These are phyloP conservation scores for Hoplias malabaricus DNA, from an alignment of 2,113 vertebrate species.

Conservation along the genomic window DNA sequence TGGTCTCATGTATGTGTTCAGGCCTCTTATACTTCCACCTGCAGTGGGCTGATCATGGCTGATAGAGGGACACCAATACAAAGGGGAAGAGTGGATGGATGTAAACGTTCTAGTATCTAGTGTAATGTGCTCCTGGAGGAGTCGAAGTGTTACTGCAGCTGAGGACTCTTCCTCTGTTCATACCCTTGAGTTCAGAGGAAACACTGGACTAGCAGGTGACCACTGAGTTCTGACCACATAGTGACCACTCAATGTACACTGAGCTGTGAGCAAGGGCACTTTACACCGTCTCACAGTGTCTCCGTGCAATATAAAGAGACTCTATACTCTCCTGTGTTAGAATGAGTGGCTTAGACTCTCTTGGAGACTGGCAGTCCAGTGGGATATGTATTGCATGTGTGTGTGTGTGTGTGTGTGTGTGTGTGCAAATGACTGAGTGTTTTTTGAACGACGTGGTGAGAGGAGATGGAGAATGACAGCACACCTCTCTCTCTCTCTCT, in stretches of 20 bases:
- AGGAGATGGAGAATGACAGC: constrained; percentile 1
- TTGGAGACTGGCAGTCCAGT: not conserved
- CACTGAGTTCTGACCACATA: too few species aligned
- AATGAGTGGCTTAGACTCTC: not conserved
- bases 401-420: constrained; percentile 1
- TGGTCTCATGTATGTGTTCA: too few species aligned
- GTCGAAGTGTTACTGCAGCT: too few species aligned
- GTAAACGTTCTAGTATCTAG: too few species aligned
- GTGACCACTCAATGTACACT: not conserved
- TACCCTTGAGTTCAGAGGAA: too few species aligned
- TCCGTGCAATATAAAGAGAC: not conserved
- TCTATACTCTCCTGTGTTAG: not conserved
- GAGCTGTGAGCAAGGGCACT: not conserved
- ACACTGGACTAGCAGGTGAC: too few species aligned
- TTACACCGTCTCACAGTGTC: not conserved
- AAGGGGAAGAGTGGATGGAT: too few species aligned
- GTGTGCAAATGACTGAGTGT: not conserved
- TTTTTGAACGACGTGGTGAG: not conserved
- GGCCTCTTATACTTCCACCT: too few species aligned
- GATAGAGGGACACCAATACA: too few species aligned
- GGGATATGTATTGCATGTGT: not conserved
- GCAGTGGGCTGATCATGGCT: too few species aligned
- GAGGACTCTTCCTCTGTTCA: too few species aligned
- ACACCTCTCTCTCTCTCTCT: not conserved
- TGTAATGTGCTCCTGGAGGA: too few species aligned